Conservation (phyloP, 2,888 invertebrate genomes). For the Flabesymbios commensalis region DNA sequence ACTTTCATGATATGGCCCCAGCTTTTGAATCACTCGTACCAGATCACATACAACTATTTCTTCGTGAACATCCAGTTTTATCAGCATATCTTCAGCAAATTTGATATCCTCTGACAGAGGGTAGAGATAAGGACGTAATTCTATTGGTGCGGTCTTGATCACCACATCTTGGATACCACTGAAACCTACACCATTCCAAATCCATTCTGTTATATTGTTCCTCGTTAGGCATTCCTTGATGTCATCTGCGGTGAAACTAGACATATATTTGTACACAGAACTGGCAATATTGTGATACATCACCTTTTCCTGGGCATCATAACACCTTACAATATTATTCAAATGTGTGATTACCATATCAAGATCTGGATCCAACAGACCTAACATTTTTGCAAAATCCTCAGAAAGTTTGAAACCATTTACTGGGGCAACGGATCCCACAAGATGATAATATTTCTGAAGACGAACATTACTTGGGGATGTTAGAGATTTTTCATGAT, state of each 20-base stretch:
- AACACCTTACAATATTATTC: background rate
- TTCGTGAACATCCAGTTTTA: too few relatives aligned
- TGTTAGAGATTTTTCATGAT: too few relatives aligned
- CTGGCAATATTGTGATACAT: background rate
- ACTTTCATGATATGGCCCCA: too few relatives aligned
- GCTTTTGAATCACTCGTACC: too few relatives aligned
- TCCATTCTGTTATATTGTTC: constrained; percentile 27
- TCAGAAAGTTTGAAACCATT: too few relatives aligned
- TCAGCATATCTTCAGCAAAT: constrained; percentile 17
- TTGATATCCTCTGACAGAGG: constrained; percentile 27
- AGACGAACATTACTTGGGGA: too few relatives aligned
- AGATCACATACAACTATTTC: too few relatives aligned
- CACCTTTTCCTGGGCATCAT: constrained; percentile 1
- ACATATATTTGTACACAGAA: constrained; percentile 8
- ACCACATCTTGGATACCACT: constrained; percentile 15
- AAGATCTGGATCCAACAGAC: too few relatives aligned
- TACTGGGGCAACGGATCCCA: too few relatives aligned
- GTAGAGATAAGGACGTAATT: constrained; percentile 33
- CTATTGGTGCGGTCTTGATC: constrained; percentile 16
- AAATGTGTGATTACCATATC: constrained; percentile 7
- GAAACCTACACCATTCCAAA: constrained; percentile 39
- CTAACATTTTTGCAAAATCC: too few relatives aligned
- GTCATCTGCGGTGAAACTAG: background rate
- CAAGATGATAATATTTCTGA: too few relatives aligned
- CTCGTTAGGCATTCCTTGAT: background rate